Conservation (phyloP, 2,797 vertebrate genomes). For the Cheirogaleus major region DNA sequence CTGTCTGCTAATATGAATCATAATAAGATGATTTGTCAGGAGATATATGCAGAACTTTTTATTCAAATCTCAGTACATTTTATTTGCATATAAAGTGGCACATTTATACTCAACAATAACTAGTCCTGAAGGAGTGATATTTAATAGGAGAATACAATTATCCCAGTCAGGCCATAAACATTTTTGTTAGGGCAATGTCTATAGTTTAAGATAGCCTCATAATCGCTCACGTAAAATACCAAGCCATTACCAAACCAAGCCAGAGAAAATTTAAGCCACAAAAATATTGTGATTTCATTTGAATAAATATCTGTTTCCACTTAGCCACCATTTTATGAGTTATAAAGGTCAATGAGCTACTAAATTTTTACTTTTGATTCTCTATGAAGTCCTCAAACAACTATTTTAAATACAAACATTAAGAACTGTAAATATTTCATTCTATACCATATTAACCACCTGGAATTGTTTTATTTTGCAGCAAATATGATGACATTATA, state of each 20-base stretch:
- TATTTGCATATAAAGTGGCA: constrained; percentile 89
- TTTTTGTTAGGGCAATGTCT: constrained; percentile 85
- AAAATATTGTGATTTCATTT: constrained; percentile 73
- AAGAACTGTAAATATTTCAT: constrained; percentile 61
- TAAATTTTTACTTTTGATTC: constrained; percentile 62
- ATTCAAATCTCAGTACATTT: constrained; percentile 82
- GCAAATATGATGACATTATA: constrained; percentile 1
- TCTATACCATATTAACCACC: constrained; percentile 21
- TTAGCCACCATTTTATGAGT: constrained; percentile 62
- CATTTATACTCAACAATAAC: constrained; percentile 86
- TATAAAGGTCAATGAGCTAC: constrained; percentile 69
- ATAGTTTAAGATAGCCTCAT: constrained; percentile 81
- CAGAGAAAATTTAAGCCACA: constrained; percentile 68
- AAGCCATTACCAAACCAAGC: constrained; percentile 73
- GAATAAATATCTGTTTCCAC: constrained; percentile 71
- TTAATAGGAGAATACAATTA: constrained; percentile 86
- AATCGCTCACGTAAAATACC: constrained; percentile 79
- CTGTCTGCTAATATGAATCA: constrained; percentile 78
- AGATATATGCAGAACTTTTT: constrained; percentile 82
- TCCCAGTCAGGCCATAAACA: constrained; percentile 84
- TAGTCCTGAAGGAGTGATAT: constrained; percentile 85
- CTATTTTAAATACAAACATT: constrained; percentile 47
- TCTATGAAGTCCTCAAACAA: constrained; percentile 1
- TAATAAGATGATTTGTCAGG: constrained; percentile 85
- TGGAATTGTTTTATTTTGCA: constrained; percentile 60